Percentiles rank a stretch among this genome's conserved stretches.
These are phyloP conservation scores for Phallusia fumigata DNA, from an alignment of 23 tunicate genomes.

Conservation along the genomic window DNA sequence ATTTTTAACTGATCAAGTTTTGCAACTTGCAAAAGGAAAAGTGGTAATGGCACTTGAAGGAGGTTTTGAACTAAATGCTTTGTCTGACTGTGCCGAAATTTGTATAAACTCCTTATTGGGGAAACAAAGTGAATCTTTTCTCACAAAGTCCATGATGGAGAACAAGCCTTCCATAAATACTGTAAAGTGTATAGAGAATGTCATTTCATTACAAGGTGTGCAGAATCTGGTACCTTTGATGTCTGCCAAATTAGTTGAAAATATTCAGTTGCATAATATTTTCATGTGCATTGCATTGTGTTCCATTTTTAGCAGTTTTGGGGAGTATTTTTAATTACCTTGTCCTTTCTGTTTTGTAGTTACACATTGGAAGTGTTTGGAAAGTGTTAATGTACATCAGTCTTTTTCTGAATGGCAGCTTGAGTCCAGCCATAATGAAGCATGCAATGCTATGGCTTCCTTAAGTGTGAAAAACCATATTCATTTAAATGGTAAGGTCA, in stretches of 20 bases:
- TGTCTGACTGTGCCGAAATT: conserved; percentile 77
- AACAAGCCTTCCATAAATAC: conserved; percentile 4
- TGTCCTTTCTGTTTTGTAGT: not conserved
- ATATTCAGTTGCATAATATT: no score
- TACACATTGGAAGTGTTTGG: conserved; percentile 1
- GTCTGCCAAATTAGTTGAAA: no score
- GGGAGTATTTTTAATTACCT: no score
- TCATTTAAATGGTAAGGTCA: not conserved
- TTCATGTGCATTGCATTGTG: no score
- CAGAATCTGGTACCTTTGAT: no score
- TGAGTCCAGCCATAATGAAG: not conserved
- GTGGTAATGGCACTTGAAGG: conserved; percentile 92
- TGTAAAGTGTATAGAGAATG: conserved; percentile 1
- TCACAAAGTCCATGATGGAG: conserved; percentile 25
- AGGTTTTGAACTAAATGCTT: conserved; percentile 73
- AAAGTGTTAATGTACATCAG: not conserved
- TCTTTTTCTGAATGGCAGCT: not conserved
- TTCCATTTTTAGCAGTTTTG: no score
- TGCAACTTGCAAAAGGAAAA: conserved; percentile 57
- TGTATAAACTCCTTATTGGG: conserved; percentile 66
- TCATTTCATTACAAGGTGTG: conserved; percentile 19
- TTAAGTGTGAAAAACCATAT: conserved; percentile 13
- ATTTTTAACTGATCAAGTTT: conserved; percentile 50
- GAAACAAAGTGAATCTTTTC: conserved; percentile 6
- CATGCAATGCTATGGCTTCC: conserved; percentile 22